A percentile compares a stretch with the other conserved stretches of the same genome.
Evolutionary conservation across 2,113 vertebrate genomes (phyloP).

Genomic region (Pseudolaguvia tuberculata): DNA sequence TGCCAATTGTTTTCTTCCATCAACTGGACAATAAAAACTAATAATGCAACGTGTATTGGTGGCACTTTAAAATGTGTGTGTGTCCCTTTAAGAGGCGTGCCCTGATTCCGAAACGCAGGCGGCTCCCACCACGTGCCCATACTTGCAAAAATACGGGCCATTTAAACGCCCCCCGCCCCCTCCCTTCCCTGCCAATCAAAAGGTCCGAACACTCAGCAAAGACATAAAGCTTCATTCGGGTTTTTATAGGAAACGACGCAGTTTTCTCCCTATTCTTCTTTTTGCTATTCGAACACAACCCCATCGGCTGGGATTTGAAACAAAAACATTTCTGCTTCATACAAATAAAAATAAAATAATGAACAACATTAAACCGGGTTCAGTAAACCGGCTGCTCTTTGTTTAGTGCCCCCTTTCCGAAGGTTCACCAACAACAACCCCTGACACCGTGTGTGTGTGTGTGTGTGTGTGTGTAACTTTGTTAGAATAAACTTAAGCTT

Average conservation of each 20-base stretch:
- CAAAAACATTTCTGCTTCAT: not conserved
- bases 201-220: conserved; percentile 60
- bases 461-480: conserved; percentile 2
- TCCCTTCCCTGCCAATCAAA: conserved; percentile 71
- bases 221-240: not conserved
- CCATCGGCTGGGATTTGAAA: not conserved
- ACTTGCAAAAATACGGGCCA: conserved; percentile 68
- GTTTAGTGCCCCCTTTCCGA: conserved; percentile 37
- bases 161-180: conserved; percentile 73
- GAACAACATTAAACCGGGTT: not conserved
- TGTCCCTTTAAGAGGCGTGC: conserved; percentile 54
- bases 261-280: no score
- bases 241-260: not conserved
- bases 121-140: conserved; percentile 62
- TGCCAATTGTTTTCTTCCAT: no score
- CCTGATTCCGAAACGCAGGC: conserved; percentile 60
- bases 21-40: no score
- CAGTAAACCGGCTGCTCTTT: conserved; percentile 42
- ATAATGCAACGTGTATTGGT: no score
- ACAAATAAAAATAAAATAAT: not conserved
- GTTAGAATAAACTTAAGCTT: no score
- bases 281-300: not conserved
- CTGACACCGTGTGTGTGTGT: not conserved
- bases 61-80: not conserved
- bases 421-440: conserved; percentile 9